Base-by-base conservation (phyloP, 2,797 vertebrate genomes). In the Podarcis lilfordi region DNA sequence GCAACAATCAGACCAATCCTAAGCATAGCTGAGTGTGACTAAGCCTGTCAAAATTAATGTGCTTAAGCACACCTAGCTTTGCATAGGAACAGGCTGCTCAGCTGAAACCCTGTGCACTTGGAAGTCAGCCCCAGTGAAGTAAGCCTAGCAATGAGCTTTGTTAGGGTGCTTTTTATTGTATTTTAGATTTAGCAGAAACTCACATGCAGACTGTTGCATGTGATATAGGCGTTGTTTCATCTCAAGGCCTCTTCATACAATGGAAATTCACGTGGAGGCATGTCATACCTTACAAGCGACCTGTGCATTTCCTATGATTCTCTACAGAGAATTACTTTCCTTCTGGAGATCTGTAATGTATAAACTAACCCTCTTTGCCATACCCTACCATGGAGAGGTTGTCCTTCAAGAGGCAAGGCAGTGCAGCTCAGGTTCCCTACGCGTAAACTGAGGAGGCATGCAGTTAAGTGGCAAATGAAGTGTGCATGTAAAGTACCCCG, bases 401-500 rank as follows among this genome's bases (percentile, higher is more conserved):
- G 23, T 72, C 82, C 92, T 88, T 88, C 85, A 89, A 86, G 77
- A 23, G 50, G 80, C 80, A 1, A 82, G 43, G 55, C 4, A 19
- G 83, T 59, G 43, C 37, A 71, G 8, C 84, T 89, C 84, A 80
- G 69, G 89, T 89, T 93, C 87, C 81, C 74, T 88, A 68, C 0
- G 8, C 82, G 85, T 68, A 86, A 23, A 32, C 64, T 27, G 66
- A 13, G 89, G 92, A 72, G 82, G 37, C 82, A 1, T 92, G 88
- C 84, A 43, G 55, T 93, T 75, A 85, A 92, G 86, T 94, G 93
- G 91, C 92, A 92, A 61, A 37, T 5, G 43, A 93, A 84, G 72
- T 91, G 92, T 94, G 92, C 92, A 89, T 61, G 78, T 77, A 15
- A 90, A 90, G 86, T 86, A 89, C 92, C 88, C 92, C 87, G 50